These are phyloP conservation scores for Tarsius wallacei DNA, from an alignment of 2,797 vertebrate species.

Conservation along the genomic window DNA sequence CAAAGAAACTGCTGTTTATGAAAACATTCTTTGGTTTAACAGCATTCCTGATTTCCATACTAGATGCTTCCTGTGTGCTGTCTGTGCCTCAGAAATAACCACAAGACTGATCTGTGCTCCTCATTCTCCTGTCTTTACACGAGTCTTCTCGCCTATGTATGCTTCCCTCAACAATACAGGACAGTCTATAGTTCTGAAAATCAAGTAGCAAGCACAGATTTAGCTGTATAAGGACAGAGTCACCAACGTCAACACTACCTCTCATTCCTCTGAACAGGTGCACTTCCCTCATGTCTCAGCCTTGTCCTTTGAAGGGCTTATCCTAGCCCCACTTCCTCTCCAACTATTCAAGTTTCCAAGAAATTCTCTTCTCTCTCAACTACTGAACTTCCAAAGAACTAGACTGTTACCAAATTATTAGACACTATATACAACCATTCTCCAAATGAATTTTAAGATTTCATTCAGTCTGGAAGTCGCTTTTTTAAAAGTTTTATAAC, in stretches of 20 bases:
- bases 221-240: background rate
- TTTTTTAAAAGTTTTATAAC: background rate
- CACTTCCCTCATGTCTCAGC: background rate
- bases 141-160: background rate
- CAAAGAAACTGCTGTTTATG: background rate
- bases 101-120: background rate
- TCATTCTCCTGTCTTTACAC: background rate
- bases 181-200: background rate
- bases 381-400: constrained; percentile 7
- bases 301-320: background rate
- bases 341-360: background rate
- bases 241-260: background rate
- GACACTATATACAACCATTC: background rate
- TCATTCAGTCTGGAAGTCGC: background rate
- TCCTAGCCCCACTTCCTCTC: background rate
- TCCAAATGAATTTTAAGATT: constrained; percentile 16
- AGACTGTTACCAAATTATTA: constrained; percentile 1
- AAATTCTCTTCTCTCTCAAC: background rate
- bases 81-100: background rate
- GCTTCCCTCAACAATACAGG: background rate
- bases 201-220: background rate
- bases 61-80: background rate
- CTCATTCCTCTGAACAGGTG: background rate
- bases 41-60: background rate
- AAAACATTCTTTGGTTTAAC: background rate